Evolutionary conservation across 2,113 vertebrate genomes (phyloP).

Genomic region (Microtus richardsoni): DNA sequence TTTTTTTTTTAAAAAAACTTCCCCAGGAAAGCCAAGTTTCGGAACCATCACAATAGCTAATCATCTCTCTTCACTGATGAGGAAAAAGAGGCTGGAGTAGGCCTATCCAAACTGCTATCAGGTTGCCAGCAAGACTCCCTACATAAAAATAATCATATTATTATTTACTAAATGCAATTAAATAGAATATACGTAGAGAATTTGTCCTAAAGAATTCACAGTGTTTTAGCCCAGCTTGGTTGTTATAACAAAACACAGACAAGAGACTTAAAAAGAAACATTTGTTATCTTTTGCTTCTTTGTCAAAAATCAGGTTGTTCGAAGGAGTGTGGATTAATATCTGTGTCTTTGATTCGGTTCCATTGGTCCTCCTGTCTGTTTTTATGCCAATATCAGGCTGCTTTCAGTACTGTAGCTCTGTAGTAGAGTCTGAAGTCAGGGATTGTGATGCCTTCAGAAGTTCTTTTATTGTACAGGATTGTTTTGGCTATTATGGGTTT

Average conservation of each 20-base stretch:
- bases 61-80: slow-evolving; percentile 3
- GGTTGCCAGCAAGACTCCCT: not conserved
- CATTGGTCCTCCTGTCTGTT: no score
- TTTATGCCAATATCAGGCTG: no score
- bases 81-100: not conserved
- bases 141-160: not conserved
- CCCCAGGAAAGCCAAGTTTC: not conserved
- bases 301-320: no score
- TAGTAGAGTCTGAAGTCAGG: no score
- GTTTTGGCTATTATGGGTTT: no score
- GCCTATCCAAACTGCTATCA: not conserved
- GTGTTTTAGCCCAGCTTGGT: not conserved
- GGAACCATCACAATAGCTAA: not conserved
- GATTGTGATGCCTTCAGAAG: no score
- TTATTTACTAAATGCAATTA: not conserved
- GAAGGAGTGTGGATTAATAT: no score
- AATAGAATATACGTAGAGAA: not conserved
- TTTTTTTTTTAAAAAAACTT: no score
- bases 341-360: no score
- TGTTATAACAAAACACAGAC: not conserved
- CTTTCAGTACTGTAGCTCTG: no score
- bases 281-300: not conserved
- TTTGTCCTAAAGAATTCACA: slow-evolving; percentile 26
- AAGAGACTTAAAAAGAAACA: not conserved
- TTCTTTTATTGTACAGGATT: no score